Evolutionary conservation across 2,888 invertebrate genomes (phyloP), one percentile per base, ranked within the genome.

Genomic region (Ecliptopera silaceata): DNA sequence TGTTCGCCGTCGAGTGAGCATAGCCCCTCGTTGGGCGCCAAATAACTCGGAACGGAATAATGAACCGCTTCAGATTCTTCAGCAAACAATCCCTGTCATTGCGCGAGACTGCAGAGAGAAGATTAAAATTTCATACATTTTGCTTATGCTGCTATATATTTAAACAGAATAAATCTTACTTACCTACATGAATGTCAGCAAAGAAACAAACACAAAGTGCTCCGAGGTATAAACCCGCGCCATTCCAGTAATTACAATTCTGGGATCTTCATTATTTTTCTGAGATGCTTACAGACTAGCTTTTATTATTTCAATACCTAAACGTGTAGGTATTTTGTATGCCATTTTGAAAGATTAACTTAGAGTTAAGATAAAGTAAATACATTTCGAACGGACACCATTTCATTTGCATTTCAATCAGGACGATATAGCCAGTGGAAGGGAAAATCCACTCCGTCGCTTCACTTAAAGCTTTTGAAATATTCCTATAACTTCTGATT

Each of bases 381-480:
- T 86, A 86, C 80, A 79, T 82, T 88, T 72, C 72, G 80, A 82
- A 80, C 75, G 85, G 86, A 88, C 88, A 88, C 83, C 79, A 76
- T 88, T 88, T 85, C 83, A 89, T 89, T 89, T 88, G 87, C 89
- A 89, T 89, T 88, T 88, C 88, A 88, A 89, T 90, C 87, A 87
- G 86, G 82, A 81, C 82, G 84, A 85, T 88, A 88, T 87, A 86
- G 83, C 84, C 84, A 82, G 78, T 88, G 83, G 82, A 86, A 84
- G 86, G 85, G 83, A 88, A 88, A 89, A 87, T 88, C 84, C 86
- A 83, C 84, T 84, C 79, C 78, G 83, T 83, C 88, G 86, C 86
- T 84, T 88, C 84, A 86, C 86, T 88, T 88, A 84, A 86, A 86
- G 88, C 88, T 86, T 88, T 88, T 85, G 82, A 88, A 89, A 90